Percentiles rank a stretch among this genome's conserved stretches.
phyloP scores from a whole-genome alignment of 2,797 vertebrate genomes.

The Siniperca undulata region DNA sequence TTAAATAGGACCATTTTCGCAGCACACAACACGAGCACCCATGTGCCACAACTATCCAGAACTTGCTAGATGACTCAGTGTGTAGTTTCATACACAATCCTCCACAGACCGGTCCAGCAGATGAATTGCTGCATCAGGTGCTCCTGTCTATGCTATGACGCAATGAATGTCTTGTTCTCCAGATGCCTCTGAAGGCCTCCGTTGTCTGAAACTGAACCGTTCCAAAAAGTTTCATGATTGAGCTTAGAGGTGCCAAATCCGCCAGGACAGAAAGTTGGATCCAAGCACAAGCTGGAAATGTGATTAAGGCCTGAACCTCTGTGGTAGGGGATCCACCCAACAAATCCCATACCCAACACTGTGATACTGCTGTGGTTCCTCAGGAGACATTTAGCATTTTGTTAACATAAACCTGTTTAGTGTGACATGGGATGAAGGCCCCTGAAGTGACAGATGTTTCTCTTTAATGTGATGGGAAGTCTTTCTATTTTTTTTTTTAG shows the following conservation, averaged over 20 bases:
- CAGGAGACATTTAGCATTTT: conserved; percentile 78
- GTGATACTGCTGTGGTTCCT: conserved; percentile 69
- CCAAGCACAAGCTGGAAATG: conserved; percentile 71
- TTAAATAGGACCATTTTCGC: conserved; percentile 36
- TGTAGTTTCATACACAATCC: conserved; percentile 25
- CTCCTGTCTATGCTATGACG: conserved; percentile 6
- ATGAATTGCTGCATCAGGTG: conserved; percentile 41
- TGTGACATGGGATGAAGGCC: conserved; percentile 76
- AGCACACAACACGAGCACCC: not conserved
- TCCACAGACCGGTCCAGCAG: conserved; percentile 20
- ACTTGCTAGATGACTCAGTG: conserved; percentile 26
- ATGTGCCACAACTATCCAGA: conserved; percentile 6
- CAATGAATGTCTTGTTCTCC: conserved; percentile 33
- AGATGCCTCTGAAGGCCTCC: conserved; percentile 45
- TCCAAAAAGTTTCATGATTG: conserved; percentile 59
- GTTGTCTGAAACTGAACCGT: conserved; percentile 38
- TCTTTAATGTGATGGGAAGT: conserved; percentile 73
- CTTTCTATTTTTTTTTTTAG: conserved; percentile 17
- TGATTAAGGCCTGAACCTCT: conserved; percentile 76
- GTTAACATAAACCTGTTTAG: conserved; percentile 84
- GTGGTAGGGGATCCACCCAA: conserved; percentile 64
- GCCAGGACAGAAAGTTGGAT: conserved; percentile 70
- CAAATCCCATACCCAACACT: conserved; percentile 64
- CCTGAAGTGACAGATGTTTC: conserved; percentile 83
- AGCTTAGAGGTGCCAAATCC: conserved; percentile 63